phyloP scores from a whole-genome alignment of 2,888 invertebrate genomes.

The Oconnorella tubifera region DNA sequence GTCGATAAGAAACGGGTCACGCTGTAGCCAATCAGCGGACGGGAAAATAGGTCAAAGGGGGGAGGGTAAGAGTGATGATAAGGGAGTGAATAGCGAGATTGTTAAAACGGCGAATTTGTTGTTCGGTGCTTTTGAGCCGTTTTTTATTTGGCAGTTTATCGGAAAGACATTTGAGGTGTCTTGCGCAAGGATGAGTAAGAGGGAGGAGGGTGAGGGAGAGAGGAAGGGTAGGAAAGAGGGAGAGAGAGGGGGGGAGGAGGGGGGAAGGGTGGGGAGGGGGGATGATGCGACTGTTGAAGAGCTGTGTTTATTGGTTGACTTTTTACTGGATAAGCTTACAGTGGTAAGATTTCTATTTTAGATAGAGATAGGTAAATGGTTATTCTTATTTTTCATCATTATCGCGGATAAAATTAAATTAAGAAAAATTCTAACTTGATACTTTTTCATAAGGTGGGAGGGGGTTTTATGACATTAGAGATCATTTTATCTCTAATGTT shows the following conservation, averaged over 20 bases:
- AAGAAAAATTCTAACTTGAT: no score
- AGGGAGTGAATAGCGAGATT: constrained; percentile 60
- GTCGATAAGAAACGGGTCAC: background rate
- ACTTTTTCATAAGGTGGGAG: no score
- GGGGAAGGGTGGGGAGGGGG: constrained; percentile 4
- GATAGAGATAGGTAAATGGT: background rate
- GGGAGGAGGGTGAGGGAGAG: constrained; percentile 4
- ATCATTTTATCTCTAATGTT: no score
- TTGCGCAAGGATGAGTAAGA: constrained; percentile 38
- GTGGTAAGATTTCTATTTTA: constrained; percentile 61
- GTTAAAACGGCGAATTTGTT: constrained; percentile 79
- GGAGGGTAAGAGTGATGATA: background rate
- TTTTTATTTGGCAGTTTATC: constrained; percentile 79
- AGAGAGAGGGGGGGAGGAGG: constrained; percentile 4
- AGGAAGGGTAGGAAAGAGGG: background rate
- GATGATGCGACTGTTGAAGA: constrained; percentile 10
- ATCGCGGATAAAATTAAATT: no score
- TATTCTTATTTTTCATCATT: no score
- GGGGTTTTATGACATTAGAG: no score
- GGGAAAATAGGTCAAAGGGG: background rate
- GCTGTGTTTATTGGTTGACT: constrained; percentile 61
- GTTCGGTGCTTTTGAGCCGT: constrained; percentile 77
- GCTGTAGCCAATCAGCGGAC: background rate
- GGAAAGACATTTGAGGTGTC: constrained; percentile 52
- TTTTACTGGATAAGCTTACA: constrained; percentile 65